Conservation (phyloP, 2,113 vertebrate species). For the Hippocampus comes region DNA sequence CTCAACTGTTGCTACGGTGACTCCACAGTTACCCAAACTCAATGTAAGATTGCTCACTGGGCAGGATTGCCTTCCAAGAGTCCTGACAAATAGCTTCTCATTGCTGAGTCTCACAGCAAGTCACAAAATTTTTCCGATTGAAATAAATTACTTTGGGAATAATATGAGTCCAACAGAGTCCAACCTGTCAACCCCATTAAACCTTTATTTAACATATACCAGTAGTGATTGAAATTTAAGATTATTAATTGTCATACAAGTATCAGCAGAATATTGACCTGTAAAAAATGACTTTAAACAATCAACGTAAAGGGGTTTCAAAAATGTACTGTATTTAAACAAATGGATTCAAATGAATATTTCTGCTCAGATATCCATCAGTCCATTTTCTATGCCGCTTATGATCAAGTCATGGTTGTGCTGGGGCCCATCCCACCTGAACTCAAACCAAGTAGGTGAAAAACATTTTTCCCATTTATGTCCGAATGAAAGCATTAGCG, state of each 20-base stretch:
- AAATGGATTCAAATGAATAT: too few species aligned
- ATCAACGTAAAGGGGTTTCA: background rate
- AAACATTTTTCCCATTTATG: too few species aligned
- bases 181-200: background rate
- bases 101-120: constrained; percentile 15
- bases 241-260: background rate
- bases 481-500: too few species aligned
- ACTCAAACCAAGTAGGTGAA: too few species aligned
- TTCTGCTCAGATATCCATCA: too few species aligned
- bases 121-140: background rate
- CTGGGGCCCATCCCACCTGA: too few species aligned
- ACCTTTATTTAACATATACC: too few species aligned
- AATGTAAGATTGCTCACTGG: constrained; percentile 42
- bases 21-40: constrained; percentile 54
- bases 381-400: too few species aligned
- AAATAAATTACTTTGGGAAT: background rate
- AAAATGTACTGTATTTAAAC: background rate
- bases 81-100: constrained; percentile 33
- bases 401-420: too few species aligned
- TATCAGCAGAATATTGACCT: background rate
- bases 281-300: background rate
- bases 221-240: too few species aligned
- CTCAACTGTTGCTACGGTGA: constrained; percentile 67
- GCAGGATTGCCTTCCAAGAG: constrained; percentile 37
- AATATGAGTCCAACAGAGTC: background rate